Conservation (phyloP, 1,140 invertebrate species). For the Sminthurinus signatus region DNA sequence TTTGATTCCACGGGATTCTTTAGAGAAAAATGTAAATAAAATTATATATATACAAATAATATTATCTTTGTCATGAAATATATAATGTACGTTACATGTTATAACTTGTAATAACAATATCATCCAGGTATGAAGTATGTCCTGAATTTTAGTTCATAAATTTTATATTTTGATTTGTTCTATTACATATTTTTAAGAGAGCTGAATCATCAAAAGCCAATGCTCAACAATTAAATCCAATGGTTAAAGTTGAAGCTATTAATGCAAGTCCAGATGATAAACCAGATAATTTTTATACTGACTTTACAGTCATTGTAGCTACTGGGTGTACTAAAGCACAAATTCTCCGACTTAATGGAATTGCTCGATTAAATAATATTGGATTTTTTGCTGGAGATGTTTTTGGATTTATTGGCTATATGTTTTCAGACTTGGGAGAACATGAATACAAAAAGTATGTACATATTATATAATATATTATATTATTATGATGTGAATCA, state of each 20-base stretch:
- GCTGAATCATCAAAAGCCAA: constrained; percentile 70
- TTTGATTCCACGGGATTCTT: constrained; percentile 57
- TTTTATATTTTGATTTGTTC: not conserved
- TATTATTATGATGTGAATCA: not conserved
- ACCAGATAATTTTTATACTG: constrained; percentile 59
- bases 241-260: constrained; percentile 77
- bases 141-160: not conserved
- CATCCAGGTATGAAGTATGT: too few relatives aligned
- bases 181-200: constrained; percentile 61
- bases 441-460: constrained; percentile 80
- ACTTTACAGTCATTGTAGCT: constrained; percentile 73
- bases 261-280: constrained; percentile 55
- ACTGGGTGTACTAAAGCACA: constrained; percentile 64
- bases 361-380: constrained; percentile 69
- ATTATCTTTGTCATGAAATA: too few relatives aligned
- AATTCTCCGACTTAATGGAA: constrained; percentile 66
- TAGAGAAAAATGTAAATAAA: constrained; percentile 61
- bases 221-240: constrained; percentile 80
- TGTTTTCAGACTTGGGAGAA: constrained; percentile 76
- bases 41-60: not conserved
- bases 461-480: constrained; percentile 7
- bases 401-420: constrained; percentile 88
- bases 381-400: constrained; percentile 87
- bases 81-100: too few relatives aligned
- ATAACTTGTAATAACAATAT: too few relatives aligned